Evolutionary conservation across 2,888 invertebrate species (phyloP).

Genomic region (Clistopyga incitator): DNA sequence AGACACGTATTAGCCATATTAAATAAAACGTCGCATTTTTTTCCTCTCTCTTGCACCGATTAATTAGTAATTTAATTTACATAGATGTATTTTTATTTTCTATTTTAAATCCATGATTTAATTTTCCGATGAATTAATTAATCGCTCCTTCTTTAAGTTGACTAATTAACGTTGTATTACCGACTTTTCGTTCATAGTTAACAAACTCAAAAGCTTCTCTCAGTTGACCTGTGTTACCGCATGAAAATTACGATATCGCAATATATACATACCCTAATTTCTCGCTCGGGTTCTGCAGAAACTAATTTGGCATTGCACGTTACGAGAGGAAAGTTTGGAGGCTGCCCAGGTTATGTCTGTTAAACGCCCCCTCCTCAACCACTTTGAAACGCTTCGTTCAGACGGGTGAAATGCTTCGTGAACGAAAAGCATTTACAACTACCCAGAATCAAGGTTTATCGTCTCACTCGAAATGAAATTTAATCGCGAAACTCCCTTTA

Average conservation of each 20-base stretch:
- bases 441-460: not conserved
- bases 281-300: not conserved
- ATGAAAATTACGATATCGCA: slow-evolving; percentile 6
- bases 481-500: not conserved
- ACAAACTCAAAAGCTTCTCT: not conserved
- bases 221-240: not conserved
- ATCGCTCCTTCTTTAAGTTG: not conserved
- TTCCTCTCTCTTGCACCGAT: no score
- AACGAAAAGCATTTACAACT: not conserved
- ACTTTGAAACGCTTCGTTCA: slow-evolving; percentile 12
- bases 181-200: not conserved
- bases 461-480: not conserved
- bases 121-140: slow-evolving; percentile 85
- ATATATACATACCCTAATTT: slow-evolving; percentile 17
- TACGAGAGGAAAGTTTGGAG: slow-evolving; percentile 12
- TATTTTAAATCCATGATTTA: slow-evolving; percentile 24
- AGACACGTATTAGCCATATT: slow-evolving; percentile 75
- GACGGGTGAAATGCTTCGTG: not conserved
- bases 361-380: not conserved
- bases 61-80: not conserved
- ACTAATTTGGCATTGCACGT: slow-evolving; percentile 33
- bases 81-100: no score
- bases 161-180: not conserved
- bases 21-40: slow-evolving; percentile 25
- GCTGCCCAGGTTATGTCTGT: not conserved